Conservation (phyloP, 2,888 invertebrate species). For the Polydesmus complanatus region DNA sequence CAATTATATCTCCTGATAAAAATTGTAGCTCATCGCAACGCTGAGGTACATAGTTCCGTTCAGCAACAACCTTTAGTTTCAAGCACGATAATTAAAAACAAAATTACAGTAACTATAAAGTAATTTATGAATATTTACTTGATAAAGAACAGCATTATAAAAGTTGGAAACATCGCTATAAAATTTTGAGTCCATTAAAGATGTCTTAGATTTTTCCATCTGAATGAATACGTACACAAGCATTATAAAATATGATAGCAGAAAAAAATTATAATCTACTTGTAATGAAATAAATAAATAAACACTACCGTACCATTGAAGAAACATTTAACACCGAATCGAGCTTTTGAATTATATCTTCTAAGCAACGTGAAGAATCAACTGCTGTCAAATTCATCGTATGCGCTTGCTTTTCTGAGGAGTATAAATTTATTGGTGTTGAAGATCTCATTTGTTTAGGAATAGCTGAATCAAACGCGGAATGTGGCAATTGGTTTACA, state of each 20-base stretch:
- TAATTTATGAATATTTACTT: neutral
- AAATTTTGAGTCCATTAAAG: too few species aligned
- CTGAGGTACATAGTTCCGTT: neutral
- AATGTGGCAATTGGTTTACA: neutral
- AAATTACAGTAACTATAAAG: neutral
- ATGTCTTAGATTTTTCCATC: too few species aligned
- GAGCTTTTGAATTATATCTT: slow-evolving; percentile 7
- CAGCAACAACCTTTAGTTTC: neutral
- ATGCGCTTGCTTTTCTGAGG: neutral
- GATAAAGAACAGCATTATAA: too few species aligned
- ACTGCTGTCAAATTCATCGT: neutral
- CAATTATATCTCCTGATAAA: neutral
- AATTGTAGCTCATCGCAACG: slow-evolving; percentile 1
- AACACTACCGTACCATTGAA: too few species aligned
- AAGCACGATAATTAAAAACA: too few species aligned
- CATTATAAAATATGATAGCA: too few species aligned
- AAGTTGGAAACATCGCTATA: too few species aligned
- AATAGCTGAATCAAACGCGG: neutral
- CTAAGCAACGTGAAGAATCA: neutral
- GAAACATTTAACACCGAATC: slow-evolving; percentile 7
- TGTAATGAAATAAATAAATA: too few species aligned
- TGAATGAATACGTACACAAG: too few species aligned
- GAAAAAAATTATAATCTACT: too few species aligned
- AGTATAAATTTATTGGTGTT: neutral
- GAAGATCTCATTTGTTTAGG: neutral